phyloP scores from a whole-genome alignment of 2,113 vertebrate genomes.

The Syngnathus typhle region DNA sequence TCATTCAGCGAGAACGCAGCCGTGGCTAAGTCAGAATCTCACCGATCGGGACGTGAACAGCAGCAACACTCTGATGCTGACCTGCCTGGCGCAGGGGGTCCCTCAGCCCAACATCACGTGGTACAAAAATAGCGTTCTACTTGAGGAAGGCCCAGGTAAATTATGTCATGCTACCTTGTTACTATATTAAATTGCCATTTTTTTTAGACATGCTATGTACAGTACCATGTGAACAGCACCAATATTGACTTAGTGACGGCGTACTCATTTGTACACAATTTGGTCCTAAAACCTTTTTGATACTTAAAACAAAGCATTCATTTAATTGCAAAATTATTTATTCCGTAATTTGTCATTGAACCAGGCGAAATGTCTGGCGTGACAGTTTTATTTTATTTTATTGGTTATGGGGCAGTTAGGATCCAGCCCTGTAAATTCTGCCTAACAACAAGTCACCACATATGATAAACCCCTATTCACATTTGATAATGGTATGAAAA shows the following conservation, averaged over 20 bases:
- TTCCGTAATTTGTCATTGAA: no score
- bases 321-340: no score
- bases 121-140: conserved; percentile 75
- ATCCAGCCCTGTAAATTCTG: not conserved
- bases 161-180: not conserved
- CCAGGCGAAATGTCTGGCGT: no score
- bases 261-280: no score
- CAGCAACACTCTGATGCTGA: conserved; percentile 79
- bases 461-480: no score
- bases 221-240: no score
- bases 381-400: no score
- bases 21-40: conserved; percentile 77
- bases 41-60: conserved; percentile 81
- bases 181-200: not conserved
- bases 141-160: conserved; percentile 78
- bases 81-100: conserved; percentile 73
- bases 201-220: no score
- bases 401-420: no score
- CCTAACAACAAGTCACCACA: not conserved
- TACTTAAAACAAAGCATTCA: no score
- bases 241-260: no score
- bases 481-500: not conserved
- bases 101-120: conserved; percentile 74
- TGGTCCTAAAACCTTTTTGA: no score
- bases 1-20: conserved; percentile 53